Evolutionary conservation across 2,797 vertebrate species (phyloP), one percentile per base, ranked within the genome.

Genomic region (Bryconaethiops microstoma): DNA sequence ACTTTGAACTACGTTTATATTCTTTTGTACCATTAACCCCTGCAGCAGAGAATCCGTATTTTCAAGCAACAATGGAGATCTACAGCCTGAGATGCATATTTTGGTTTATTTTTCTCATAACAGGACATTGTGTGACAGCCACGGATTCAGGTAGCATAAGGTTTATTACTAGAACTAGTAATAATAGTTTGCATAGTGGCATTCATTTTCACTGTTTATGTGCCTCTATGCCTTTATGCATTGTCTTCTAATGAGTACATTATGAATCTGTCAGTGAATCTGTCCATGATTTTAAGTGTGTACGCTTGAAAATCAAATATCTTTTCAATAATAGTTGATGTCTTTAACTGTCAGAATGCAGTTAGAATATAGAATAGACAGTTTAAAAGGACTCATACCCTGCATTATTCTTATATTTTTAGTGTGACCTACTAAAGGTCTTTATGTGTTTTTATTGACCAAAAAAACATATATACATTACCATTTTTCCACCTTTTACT

Each of bases 1-100:
- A 89, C 94, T 94, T 95, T 94, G 94, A 88, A 88, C 92, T 16
- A 23, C 2, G 79, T 87, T 91, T 91, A 90, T 89, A 84, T 82
- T 74, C 71, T 54, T 77, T 63, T 83, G 80, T 64, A 87, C 83
- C 79, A 86, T 92, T 90, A 92, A 93, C 85, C 16, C n/a, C 52
- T 74, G 52, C 60, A 80, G n/a, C 57, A 45, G 21, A 55, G 62
- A 29, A 16, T 35, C 29, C 29, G 29, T 29, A 65, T 73, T 60
- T 81, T 60, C 9, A 62, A 55, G 16, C 17, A 35, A 76, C 57
- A 40, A 87, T 87, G 86, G 78, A 82, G 39, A 35, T 25, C 74
- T 79, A 59, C 57, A 48, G 68, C 16, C 55, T 77, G 13, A 69
- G 70, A 82, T 21, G 50, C 25, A 21, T 82, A 57, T 72, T 78